Evolutionary conservation across 2,113 vertebrate genomes (phyloP).

Genomic region (Taxidea taxus): DNA sequence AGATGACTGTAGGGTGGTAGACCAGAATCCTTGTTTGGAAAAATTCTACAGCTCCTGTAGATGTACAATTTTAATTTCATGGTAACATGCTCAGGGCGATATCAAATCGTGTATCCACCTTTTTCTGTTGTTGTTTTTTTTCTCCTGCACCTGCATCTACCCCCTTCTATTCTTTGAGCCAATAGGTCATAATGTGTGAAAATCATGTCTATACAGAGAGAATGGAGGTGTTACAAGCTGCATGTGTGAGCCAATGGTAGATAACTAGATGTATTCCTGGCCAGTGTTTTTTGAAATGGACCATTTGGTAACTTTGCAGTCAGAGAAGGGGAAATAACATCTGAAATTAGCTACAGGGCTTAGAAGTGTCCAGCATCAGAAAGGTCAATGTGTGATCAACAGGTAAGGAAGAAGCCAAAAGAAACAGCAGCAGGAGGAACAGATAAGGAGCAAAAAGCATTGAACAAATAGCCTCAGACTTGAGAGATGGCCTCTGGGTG

Average conservation of each 20-base stretch:
- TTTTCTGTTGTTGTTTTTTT: background rate
- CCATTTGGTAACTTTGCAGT: background rate
- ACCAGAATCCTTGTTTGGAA: background rate
- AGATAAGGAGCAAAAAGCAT: slow-evolving; percentile 33
- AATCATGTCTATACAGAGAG: background rate
- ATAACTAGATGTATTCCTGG: background rate
- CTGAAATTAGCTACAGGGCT: slow-evolving; percentile 20
- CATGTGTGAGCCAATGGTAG: background rate
- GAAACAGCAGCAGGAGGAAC: slow-evolving; percentile 34
- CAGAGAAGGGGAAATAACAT: slow-evolving; percentile 14
- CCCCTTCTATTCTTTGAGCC: background rate
- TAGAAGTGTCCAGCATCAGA: background rate
- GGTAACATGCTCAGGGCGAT: background rate
- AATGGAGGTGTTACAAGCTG: background rate
- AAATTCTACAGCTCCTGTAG: background rate
- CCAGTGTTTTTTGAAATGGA: slow-evolving; percentile 16
- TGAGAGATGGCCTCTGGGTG: background rate
- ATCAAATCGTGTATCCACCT: background rate
- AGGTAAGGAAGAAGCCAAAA: slow-evolving; percentile 22
- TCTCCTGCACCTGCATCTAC: background rate
- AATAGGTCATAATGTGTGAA: background rate
- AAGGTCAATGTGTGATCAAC: slow-evolving; percentile 51
- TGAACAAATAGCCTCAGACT: background rate
- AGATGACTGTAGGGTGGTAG: background rate
- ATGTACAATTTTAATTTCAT: slow-evolving; percentile 28